Evolutionary conservation across 2,888 invertebrate genomes (phyloP).

Genomic region (Drosophila rubida): DNA sequence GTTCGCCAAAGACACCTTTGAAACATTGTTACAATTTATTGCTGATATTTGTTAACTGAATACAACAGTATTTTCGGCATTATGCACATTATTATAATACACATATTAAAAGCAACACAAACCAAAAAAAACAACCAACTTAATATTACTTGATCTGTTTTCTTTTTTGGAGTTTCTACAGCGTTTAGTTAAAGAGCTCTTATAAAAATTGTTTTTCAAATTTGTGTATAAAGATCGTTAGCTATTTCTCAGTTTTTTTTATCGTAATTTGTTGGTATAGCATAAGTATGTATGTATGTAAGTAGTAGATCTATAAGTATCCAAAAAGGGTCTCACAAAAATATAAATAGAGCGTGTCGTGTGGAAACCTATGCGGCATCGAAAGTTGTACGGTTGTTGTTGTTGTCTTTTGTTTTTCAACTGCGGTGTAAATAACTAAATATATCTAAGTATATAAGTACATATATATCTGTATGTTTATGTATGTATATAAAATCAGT

Average conservation of each 20-base stretch:
- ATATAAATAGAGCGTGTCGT: conserved; percentile 63
- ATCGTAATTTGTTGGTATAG: conserved; percentile 30
- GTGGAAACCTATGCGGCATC: conserved; percentile 64
- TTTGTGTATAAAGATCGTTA: conserved; percentile 25
- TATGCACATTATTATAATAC: conserved; percentile 42
- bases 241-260: conserved; percentile 24
- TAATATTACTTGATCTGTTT: not conserved
- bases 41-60: conserved; percentile 71
- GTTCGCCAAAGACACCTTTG: conserved; percentile 6
- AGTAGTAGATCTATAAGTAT: conserved; percentile 25
- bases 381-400: conserved; percentile 32
- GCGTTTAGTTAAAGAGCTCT: conserved; percentile 22
- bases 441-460: conserved; percentile 42
- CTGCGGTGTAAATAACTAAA: conserved; percentile 62
- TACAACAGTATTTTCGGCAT: conserved; percentile 55
- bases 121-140: conserved; percentile 12
- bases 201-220: conserved; percentile 32
- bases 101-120: conserved; percentile 46
- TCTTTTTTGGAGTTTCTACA: conserved; percentile 20
- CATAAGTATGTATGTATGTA: conserved; percentile 18
- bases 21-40: conserved; percentile 71
- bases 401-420: not conserved
- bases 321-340: conserved; percentile 73
- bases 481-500: conserved; percentile 72
- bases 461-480: conserved; percentile 17